phyloP scores from a whole-genome alignment of 2,888 invertebrate species.

The Ectemnius cavifrons region DNA sequence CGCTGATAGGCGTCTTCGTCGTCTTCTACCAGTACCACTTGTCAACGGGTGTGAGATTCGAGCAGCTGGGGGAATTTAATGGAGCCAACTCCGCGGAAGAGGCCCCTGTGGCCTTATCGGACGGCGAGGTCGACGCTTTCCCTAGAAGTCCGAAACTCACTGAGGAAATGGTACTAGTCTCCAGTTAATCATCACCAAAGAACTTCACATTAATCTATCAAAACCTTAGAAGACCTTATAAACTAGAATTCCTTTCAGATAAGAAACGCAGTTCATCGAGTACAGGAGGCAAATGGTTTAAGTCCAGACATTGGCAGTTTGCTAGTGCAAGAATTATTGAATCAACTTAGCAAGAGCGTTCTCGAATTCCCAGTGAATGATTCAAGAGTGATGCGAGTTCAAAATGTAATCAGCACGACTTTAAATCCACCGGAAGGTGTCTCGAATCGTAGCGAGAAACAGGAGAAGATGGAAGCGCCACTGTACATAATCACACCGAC shows the following conservation, averaged over 20 bases:
- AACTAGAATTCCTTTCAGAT: conserved; percentile 55
- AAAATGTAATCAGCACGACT: background rate
- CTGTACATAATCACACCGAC: conserved; percentile 87
- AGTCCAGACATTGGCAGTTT: conserved; percentile 69
- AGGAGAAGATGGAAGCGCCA: conserved; percentile 68
- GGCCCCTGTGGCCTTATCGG: conserved; percentile 58
- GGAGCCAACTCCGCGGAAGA: conserved; percentile 62
- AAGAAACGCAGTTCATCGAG: conserved; percentile 64
- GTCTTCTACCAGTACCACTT: conserved; percentile 84
- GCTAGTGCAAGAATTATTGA: conserved; percentile 65
- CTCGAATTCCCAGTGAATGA: conserved; percentile 46
- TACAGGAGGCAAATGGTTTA: conserved; percentile 68
- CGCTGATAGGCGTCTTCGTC: conserved; percentile 82
- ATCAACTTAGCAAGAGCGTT: conserved; percentile 60
- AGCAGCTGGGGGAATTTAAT: conserved; percentile 68
- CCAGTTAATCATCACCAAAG: conserved; percentile 8
- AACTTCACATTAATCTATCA: too few relatives aligned
- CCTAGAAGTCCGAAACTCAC: conserved; percentile 60
- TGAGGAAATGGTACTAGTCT: conserved; percentile 64
- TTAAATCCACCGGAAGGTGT: background rate
- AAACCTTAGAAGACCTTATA: too few relatives aligned
- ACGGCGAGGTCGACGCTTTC: conserved; percentile 62
- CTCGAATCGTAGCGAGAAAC: background rate
- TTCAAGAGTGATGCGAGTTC: conserved; percentile 28
- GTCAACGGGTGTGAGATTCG: conserved; percentile 78